A percentile compares a stretch with the other conserved stretches of the same genome.
These are phyloP conservation scores for Cantharis rustica DNA, from an alignment of 2,888 invertebrate species.

Conservation along the genomic window DNA sequence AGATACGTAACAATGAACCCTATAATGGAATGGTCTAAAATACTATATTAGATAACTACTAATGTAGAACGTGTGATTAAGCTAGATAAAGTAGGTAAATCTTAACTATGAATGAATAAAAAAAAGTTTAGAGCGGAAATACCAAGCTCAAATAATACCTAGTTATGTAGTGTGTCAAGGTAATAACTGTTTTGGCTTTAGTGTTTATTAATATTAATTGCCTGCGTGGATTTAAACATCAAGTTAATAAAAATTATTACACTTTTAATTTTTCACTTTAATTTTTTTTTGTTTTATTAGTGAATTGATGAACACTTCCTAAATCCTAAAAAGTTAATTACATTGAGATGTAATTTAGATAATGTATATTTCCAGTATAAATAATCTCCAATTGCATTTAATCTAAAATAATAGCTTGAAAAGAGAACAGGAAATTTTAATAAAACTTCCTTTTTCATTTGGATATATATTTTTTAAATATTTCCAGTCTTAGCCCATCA, in stretches of 20 bases:
- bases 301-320: no score
- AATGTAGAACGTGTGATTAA: slow-evolving; percentile 1
- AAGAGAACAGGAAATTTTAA: no score
- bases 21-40: neutral
- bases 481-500: no score
- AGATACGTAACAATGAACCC: neutral
- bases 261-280: no score
- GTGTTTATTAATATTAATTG: neutral
- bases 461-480: no score
- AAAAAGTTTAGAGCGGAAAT: neutral
- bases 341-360: no score
- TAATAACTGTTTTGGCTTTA: neutral
- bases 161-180: neutral
- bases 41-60: neutral
- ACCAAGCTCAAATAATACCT: neutral
- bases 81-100: neutral
- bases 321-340: no score
- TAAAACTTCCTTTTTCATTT: no score
- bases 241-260: neutral
- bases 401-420: no score
- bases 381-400: no score
- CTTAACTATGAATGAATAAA: neutral
- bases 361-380: no score
- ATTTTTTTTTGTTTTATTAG: neutral
- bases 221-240: neutral